Conservation (phyloP, 2,113 vertebrate species). For the Etia nguti region DNA sequence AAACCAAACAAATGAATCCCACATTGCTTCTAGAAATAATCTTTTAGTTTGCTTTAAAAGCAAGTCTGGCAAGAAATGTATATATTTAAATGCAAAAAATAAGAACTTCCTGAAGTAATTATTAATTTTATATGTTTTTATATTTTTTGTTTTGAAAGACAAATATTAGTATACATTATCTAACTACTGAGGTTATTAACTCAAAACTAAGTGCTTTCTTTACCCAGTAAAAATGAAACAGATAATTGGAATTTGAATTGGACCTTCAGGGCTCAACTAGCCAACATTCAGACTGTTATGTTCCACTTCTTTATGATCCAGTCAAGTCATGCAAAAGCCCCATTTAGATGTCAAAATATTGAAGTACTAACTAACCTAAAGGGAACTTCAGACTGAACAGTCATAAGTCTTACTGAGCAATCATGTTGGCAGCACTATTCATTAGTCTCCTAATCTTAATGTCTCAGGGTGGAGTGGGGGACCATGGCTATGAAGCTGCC, state of each 20-base stretch:
- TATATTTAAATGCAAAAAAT: fast-evolving
- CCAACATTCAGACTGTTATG: background rate
- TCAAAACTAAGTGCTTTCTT: background rate
- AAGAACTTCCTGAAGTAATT: background rate
- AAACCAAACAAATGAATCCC: background rate
- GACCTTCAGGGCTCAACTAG: background rate
- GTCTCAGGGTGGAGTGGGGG: background rate
- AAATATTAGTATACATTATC: background rate
- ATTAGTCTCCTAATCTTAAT: slow-evolving; percentile 31
- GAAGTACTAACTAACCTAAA: slow-evolving; percentile 9
- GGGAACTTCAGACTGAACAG: background rate
- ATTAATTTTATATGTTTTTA: fast-evolving
- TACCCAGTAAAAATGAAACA: background rate
- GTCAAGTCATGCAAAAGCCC: background rate
- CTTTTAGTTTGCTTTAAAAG: background rate
- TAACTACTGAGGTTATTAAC: background rate
- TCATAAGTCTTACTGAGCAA: background rate
- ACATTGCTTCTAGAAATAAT: background rate
- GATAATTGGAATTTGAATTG: background rate
- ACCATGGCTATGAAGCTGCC: background rate
- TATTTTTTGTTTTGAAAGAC: background rate
- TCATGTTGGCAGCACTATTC: slow-evolving; percentile 5
- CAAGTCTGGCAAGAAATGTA: background rate
- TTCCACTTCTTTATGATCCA: background rate
- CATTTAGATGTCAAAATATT: slow-evolving; percentile 13